Percentiles rank a stretch among this genome's conserved stretches.
phyloP scores from a whole-genome alignment of 2,888 invertebrate genomes.

The Clusia tigrina region DNA sequence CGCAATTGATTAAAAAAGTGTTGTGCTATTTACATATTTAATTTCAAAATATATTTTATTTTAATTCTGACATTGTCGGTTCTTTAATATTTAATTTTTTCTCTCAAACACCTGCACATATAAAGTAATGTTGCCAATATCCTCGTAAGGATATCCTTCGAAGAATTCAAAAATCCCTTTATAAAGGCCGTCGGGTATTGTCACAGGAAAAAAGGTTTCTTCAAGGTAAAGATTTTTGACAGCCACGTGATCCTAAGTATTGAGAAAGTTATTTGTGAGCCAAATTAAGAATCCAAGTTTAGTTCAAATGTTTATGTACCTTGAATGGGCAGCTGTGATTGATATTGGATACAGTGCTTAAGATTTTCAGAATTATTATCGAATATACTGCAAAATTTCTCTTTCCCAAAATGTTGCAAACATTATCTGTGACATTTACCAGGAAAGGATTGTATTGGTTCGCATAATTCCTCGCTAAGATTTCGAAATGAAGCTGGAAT shows the following conservation, averaged over 20 bases:
- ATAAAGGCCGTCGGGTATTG: not conserved
- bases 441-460: not conserved
- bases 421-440: not conserved
- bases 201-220: not conserved
- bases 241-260: not conserved
- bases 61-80: not conserved
- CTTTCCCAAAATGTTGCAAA: not conserved
- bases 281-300: not conserved
- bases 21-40: too few relatives aligned
- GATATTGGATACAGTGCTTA: not conserved
- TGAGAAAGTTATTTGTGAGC: too few relatives aligned
- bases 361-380: not conserved
- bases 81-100: not conserved
- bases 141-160: not conserved
- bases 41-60: too few relatives aligned
- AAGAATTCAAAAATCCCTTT: not conserved
- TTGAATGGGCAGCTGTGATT: slow-evolving; percentile 1
- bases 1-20: too few relatives aligned
- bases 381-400: not conserved
- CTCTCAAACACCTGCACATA: not conserved
- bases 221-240: not conserved
- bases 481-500: not conserved
- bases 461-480: not conserved
- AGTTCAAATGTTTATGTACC: too few relatives aligned
- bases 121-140: not conserved